A percentile compares a stretch with the other conserved stretches of the same genome.
Conservation (phyloP, 2,888 invertebrate species). For the Athrips mouffetella region DNA sequence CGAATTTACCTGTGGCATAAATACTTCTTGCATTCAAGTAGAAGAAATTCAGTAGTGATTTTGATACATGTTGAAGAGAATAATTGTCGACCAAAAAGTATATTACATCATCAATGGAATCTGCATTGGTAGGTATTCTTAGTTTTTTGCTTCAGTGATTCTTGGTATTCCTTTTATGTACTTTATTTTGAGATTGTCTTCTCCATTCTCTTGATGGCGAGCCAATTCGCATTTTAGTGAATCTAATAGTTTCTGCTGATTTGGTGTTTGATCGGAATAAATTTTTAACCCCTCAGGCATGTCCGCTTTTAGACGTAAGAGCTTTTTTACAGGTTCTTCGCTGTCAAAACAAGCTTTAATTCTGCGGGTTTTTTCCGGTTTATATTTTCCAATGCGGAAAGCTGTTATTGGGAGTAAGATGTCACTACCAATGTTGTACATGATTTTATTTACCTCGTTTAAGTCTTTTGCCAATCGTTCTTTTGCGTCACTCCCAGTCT, state of each 20-base stretch:
- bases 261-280: slow-evolving; percentile 21
- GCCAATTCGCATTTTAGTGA: slow-evolving; percentile 17
- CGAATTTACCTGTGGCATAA: neutral
- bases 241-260: slow-evolving; percentile 16
- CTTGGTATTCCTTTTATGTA: slow-evolving; percentile 13
- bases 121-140: neutral
- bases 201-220: slow-evolving; percentile 11
- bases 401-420: neutral
- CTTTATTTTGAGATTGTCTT: slow-evolving; percentile 16
- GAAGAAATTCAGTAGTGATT: slow-evolving; percentile 1
- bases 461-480: slow-evolving; percentile 4
- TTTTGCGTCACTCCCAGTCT: neutral
- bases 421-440: neutral
- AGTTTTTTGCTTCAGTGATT: slow-evolving; percentile 14
- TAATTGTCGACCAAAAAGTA: neutral
- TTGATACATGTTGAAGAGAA: neutral
- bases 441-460: neutral
- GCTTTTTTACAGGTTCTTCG: neutral
- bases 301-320: neutral
- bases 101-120: neutral
- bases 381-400: slow-evolving; percentile 11
- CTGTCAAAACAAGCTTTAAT: slow-evolving; percentile 8
- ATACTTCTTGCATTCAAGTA: slow-evolving; percentile 7
- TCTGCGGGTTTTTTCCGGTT: slow-evolving; percentile 8
- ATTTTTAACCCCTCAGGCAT: slow-evolving; percentile 3